Conservation (phyloP, 2,113 vertebrate genomes). For the Phaethon lepturus region DNA sequence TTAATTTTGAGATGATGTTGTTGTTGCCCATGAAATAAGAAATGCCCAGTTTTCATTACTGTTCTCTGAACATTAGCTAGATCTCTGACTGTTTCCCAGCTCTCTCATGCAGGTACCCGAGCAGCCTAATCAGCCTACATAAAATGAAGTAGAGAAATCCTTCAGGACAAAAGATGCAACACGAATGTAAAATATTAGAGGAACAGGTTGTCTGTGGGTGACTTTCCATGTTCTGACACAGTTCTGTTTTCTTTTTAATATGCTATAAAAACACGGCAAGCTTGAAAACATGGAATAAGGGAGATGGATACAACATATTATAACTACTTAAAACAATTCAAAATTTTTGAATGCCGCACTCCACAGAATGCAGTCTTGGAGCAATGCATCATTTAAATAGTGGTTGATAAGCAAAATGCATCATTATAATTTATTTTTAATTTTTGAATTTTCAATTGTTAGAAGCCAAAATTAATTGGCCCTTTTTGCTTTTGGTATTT, state of each 20-base stretch:
- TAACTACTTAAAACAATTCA: neutral
- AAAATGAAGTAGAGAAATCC: neutral
- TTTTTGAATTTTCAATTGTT: neutral
- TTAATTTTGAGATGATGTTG: neutral
- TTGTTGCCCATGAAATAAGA: neutral
- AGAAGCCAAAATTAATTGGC: neutral
- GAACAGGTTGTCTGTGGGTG: constrained; percentile 63
- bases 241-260: neutral
- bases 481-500: neutral
- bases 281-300: neutral
- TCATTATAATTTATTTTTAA: neutral
- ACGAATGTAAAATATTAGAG: neutral
- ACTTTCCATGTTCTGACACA: neutral
- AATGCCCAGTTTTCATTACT: neutral
- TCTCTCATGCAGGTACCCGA: neutral
- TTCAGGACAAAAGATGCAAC: neutral
- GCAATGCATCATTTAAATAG: neutral
- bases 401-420: neutral
- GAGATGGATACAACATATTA: neutral
- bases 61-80: neutral
- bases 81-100: neutral
- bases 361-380: neutral
- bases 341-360: neutral
- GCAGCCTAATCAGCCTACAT: neutral
- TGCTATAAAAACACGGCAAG: neutral